Base-by-base conservation (phyloP, 2,797 vertebrate genomes). In the Geotria australis region DNA sequence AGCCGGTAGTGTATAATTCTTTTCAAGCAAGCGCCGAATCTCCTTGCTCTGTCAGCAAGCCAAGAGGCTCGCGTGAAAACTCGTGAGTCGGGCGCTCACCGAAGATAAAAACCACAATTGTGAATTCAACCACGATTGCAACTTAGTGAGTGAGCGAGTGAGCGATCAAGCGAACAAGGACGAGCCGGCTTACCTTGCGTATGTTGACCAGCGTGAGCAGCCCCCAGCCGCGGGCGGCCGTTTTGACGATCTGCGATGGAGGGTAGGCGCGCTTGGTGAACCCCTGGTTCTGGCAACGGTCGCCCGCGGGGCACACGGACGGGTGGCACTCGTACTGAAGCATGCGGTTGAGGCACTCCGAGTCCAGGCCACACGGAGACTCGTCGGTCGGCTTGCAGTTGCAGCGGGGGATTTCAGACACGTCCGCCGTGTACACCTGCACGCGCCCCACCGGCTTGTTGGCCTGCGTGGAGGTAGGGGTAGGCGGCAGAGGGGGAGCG, bases 261-360 rank as follows among this genome's bases (percentile, higher is more conserved):
- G 91, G 91, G 69, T 98, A 98, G 38, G 81, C 81, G 8, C 91
- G 83, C 55, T 98, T 85, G 47, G 79, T 91, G 58, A 98, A 98
- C 70, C 85, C 81, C 68, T 94, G 91, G 73, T 98, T 98, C 57
- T 86, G 85, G 73, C 89, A 98, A 55, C 68, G 71, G 47, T 72
- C 77, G 1, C 81, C 85, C 0, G 76, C 85, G 0, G 85, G 89
- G 61, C 91, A 98, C 8, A 93, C 84, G 66, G 93, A 81, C 0
- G 91, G 84, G 65, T 96, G 89, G 67, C 91, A 95, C 70, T 96
- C 89, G 9, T 91, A 98, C 78, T 91, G 81, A 62, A 98, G 71
- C 86, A 95, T 94, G 58, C 89, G 76, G 66, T 98, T 98, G 46
- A 98, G 72, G 64, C 91, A 98, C 70, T 98, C 85, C 0, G 89